Percentiles rank a stretch among this genome's conserved stretches.
Conservation (phyloP, 2,888 invertebrate genomes). For the Notocelia uddmanniana region DNA sequence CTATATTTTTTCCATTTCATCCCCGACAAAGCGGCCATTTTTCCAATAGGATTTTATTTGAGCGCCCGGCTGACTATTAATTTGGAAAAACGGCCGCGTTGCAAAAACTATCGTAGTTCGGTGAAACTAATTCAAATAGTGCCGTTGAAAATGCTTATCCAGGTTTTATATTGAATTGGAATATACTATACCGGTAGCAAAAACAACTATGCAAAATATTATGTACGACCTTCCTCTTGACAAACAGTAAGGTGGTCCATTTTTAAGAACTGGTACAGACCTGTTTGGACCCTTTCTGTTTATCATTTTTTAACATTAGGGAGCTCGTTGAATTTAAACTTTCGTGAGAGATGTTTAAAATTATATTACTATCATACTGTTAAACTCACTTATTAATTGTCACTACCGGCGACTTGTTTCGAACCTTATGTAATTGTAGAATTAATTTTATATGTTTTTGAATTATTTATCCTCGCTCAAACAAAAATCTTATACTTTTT, state of each 20-base stretch:
- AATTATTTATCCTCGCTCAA: too few relatives aligned
- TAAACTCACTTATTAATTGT: too few relatives aligned
- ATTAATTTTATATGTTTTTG: too few relatives aligned
- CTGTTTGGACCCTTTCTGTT: too few relatives aligned
- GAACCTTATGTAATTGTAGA: too few relatives aligned
- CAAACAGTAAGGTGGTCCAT: background rate
- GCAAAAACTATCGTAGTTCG: slow-evolving; percentile 27
- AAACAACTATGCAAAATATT: background rate
- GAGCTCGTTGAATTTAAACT: too few relatives aligned
- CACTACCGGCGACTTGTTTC: too few relatives aligned
- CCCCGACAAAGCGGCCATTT: slow-evolving; percentile 17
- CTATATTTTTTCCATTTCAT: slow-evolving; percentile 28
- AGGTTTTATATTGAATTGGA: slow-evolving; percentile 1
- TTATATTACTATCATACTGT: too few relatives aligned
- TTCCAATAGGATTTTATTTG: slow-evolving; percentile 23
- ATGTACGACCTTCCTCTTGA: background rate
- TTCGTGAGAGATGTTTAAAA: too few relatives aligned
- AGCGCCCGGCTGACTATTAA: slow-evolving; percentile 25
- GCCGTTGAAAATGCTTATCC: slow-evolving; percentile 12
- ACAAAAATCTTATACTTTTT: too few relatives aligned
- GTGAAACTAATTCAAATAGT: slow-evolving; percentile 29
- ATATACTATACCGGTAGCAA: background rate
- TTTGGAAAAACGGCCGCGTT: slow-evolving; percentile 28
- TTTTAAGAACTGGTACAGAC: background rate
- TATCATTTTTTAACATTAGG: too few relatives aligned